A percentile compares a stretch with the other conserved stretches of the same genome.
These are phyloP conservation scores for Sialis lutaria DNA, from an alignment of 2,888 invertebrate genomes.

Conservation along the genomic window DNA sequence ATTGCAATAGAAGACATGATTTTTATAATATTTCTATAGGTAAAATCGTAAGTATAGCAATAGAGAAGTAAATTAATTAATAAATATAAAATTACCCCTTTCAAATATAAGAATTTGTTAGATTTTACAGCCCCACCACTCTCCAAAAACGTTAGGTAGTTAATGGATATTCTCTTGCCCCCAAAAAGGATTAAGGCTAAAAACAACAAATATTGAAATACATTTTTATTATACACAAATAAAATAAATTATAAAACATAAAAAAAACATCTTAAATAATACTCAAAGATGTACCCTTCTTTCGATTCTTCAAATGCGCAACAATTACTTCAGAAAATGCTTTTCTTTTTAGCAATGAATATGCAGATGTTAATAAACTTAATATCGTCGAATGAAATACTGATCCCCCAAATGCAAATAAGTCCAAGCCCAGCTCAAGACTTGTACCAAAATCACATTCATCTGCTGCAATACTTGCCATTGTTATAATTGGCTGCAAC, in stretches of 20 bases:
- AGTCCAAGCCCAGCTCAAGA: slow-evolving; percentile 70
- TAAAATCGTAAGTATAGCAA: too few species aligned
- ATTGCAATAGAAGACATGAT: too few species aligned
- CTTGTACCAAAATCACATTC: slow-evolving; percentile 92
- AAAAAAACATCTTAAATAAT: slow-evolving; percentile 16
- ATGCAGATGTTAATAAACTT: slow-evolving; percentile 53
- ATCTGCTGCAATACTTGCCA: slow-evolving; percentile 78
- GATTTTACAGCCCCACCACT: too few species aligned
- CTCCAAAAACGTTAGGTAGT: too few species aligned
- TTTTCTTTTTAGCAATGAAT: slow-evolving; percentile 53
- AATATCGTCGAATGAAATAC: slow-evolving; percentile 47
- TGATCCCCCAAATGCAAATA: slow-evolving; percentile 60
- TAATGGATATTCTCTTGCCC: too few species aligned
- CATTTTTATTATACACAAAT: too few species aligned
- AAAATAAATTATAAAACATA: background rate
- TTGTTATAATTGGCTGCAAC: slow-evolving; percentile 65
- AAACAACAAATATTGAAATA: too few species aligned
- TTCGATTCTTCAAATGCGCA: slow-evolving; percentile 57
- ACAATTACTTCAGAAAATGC: slow-evolving; percentile 55
- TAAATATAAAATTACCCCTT: too few species aligned
- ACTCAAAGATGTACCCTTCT: slow-evolving; percentile 33
- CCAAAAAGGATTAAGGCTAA: too few species aligned
- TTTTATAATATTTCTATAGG: too few species aligned
- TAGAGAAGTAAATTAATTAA: too few species aligned
- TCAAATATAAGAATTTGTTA: too few species aligned